These are phyloP conservation scores for Epsilonema sp. DNA, from an alignment of 2,888 invertebrate genomes.

Conservation along the genomic window DNA sequence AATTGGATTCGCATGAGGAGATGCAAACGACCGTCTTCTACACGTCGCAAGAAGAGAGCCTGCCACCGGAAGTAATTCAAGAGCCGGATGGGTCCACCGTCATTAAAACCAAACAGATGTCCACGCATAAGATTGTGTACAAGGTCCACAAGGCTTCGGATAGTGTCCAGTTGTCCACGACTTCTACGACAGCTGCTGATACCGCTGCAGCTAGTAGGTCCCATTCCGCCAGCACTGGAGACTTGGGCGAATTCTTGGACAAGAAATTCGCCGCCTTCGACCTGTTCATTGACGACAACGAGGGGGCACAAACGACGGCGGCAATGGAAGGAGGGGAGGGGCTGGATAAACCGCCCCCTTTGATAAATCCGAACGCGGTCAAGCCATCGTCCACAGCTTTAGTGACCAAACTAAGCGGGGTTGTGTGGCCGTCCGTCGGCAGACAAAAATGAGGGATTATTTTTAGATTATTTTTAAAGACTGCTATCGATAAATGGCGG, in stretches of 20 bases:
- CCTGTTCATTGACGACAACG: background rate
- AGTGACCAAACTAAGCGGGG: background rate
- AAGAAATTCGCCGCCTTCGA: background rate
- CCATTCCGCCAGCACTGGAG: no score
- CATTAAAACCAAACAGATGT: background rate
- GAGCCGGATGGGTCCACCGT: constrained; percentile 8
- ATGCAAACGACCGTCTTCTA: constrained; percentile 3
- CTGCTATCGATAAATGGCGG: no score
- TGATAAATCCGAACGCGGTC: background rate
- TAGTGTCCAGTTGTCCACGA: background rate
- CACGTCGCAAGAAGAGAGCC: constrained; percentile 1
- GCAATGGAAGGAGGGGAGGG: no score
- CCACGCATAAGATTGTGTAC: constrained; percentile 9
- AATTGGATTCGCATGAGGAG: background rate
- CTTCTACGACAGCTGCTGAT: no score
- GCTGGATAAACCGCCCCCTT: no score
- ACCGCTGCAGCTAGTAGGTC: no score
- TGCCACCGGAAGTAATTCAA: constrained; percentile 1
- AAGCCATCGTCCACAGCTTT: background rate
- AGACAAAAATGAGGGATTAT: no score
- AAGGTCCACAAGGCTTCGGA: background rate
- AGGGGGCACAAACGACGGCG: background rate
- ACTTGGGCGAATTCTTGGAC: background rate
- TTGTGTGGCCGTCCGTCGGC: no score
- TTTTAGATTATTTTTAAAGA: no score